Base-by-base conservation (phyloP, 2,888 invertebrate genomes). In the Lissocephala sabroskyi region DNA sequence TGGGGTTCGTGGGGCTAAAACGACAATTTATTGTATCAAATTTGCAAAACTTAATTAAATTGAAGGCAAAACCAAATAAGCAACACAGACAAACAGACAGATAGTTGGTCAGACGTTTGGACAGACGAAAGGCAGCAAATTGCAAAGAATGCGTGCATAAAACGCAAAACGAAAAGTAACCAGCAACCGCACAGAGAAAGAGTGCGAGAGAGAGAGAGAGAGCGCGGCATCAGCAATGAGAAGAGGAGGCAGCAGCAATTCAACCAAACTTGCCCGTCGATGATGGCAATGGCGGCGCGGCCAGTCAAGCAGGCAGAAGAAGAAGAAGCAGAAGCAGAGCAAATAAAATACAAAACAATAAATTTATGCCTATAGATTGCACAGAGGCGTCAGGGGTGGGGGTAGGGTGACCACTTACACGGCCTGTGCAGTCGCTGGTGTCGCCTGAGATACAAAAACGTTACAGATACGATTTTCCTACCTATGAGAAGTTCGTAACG, bases 331-430 rank as follows among this genome's bases (percentile, higher is more conserved):
- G 37, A n/a, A 5, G 11, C 23, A 29, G 30, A 17, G 28, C n/a
- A 46, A 51, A 46, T 45, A 51, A 41, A 45, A 45, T 64, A 73
- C 67, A 68, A 70, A 74, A 70, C 68, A 70, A 70, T 70, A 70
- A 74, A 74, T 74, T 74, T 70, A 70, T 74, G 71, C 68, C 68
- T 74, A 66, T 70, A 66, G 71, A 66, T 74, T 64, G 70, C 67
- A 64, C 68, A 65, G 65, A 62, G 32, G 23, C 3, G 7, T 23
- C 23, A 23, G 23, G 4, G 7, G 23, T 7, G 7, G 7, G 3
- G 23, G 7, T 23, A 23, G 7, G 7, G 23, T 23, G 7, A 56
- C 65, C 63, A 61, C 68, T 68, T 67, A 58, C 50, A 56, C 49
- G 62, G 52, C 48, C 45, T 37, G 37, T 62, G 61, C 62, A 62